Conservation (phyloP, 2,888 invertebrate genomes). For the Schrankia costaestrigalis region DNA sequence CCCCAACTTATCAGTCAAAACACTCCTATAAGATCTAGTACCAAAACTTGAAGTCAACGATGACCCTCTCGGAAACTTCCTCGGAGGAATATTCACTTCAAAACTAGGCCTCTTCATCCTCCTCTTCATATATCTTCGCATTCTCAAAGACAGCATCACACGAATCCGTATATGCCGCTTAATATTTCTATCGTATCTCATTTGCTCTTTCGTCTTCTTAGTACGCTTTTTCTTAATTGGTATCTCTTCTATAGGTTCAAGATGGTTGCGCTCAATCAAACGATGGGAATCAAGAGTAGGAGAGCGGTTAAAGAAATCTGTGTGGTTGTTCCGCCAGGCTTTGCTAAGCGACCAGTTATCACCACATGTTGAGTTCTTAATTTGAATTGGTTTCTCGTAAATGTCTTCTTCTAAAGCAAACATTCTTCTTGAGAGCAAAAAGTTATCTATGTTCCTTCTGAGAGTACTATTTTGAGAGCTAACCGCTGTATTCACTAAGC, state of each 20-base stretch:
- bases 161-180: constrained; percentile 84
- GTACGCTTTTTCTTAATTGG: constrained; percentile 55
- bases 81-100: constrained; percentile 52
- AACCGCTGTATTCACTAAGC: constrained; percentile 62
- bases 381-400: constrained; percentile 68
- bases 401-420: constrained; percentile 67
- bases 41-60: constrained; percentile 65
- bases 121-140: constrained; percentile 78
- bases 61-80: constrained; percentile 58
- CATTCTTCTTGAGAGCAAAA: constrained; percentile 63
- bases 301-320: constrained; percentile 57
- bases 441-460: constrained; percentile 66
- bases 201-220: constrained; percentile 67
- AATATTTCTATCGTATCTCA: constrained; percentile 80
- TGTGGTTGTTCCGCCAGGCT: constrained; percentile 67
- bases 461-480: constrained; percentile 67
- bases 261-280: constrained; percentile 45
- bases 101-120: constrained; percentile 48
- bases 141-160: constrained; percentile 84
- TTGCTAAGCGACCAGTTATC: constrained; percentile 79
- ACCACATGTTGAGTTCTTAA: constrained; percentile 62
- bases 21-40: constrained; percentile 66
- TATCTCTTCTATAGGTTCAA: constrained; percentile 68
- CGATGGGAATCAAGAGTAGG: constrained; percentile 48
- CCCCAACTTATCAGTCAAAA: constrained; percentile 63